Evolutionary conservation across 2,797 vertebrate genomes (phyloP).

Genomic region (Hypotaenidia okinawae): DNA sequence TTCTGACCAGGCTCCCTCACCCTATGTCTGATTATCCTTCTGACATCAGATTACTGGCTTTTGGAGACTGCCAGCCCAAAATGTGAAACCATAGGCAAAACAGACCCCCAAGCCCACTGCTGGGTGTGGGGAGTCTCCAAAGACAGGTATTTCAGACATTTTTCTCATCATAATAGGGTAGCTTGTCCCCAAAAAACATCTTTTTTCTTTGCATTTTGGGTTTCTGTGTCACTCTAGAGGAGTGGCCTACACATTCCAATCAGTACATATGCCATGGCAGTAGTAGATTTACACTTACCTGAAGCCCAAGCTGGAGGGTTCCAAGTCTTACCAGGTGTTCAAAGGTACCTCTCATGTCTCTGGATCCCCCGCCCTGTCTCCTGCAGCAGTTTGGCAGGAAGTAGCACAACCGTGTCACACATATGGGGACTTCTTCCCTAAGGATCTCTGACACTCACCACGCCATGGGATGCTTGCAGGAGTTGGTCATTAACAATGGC

Average conservation of each 20-base stretch:
- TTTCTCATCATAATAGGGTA: neutral
- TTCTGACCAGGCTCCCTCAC: neutral
- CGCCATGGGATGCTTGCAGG: neutral
- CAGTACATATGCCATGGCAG: fast-evolving
- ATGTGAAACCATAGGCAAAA: neutral
- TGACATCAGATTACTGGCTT: neutral
- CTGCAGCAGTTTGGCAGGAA: neutral
- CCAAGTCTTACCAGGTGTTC: neutral
- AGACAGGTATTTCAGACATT: neutral
- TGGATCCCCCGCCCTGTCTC: neutral
- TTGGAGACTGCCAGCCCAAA: neutral
- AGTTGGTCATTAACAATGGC: neutral
- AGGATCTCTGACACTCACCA: fast-evolving
- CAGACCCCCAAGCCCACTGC: neutral
- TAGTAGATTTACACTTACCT: neutral
- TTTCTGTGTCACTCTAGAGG: neutral
- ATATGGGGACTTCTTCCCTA: neutral
- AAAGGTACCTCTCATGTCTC: neutral
- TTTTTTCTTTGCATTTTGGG: neutral
- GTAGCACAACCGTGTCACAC: neutral
- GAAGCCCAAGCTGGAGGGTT: neutral
- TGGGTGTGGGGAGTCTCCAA: neutral
- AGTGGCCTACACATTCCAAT: neutral
- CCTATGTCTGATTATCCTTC: neutral
- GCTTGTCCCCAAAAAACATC: neutral